phyloP scores from a whole-genome alignment of 2,888 invertebrate genomes.

The Nasonia oneida region DNA sequence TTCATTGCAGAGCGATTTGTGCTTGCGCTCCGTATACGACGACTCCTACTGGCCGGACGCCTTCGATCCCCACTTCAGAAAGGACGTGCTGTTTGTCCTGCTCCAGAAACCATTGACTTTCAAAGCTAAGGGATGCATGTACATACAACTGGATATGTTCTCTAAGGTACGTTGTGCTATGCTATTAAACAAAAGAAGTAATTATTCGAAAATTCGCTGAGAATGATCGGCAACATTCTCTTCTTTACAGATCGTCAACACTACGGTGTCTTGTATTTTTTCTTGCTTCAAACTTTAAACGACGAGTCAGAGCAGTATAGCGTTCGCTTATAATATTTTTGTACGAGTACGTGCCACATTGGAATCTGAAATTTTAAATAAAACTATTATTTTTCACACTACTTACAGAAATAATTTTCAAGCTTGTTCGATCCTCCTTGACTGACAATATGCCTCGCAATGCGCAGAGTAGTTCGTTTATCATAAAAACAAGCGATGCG shows the following conservation, averaged over 20 bases:
- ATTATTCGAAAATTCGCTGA: not conserved
- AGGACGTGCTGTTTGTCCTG: slow-evolving; percentile 63
- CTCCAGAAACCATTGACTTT: slow-evolving; percentile 66
- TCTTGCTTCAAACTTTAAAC: not conserved
- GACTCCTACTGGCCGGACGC: slow-evolving; percentile 64
- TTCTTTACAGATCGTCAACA: slow-evolving; percentile 8
- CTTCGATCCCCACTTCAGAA: slow-evolving; percentile 56
- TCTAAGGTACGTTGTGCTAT: slow-evolving; percentile 6
- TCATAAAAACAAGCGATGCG: too few relatives aligned
- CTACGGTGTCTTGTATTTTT: slow-evolving; percentile 12
- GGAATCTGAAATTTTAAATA: too few relatives aligned
- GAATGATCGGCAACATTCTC: not conserved
- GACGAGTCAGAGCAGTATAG: not conserved
- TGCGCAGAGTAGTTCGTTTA: too few relatives aligned
- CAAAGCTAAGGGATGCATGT: slow-evolving; percentile 56
- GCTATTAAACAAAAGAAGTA: not conserved
- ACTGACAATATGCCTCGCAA: too few relatives aligned
- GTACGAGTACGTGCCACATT: too few relatives aligned
- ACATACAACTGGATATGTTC: slow-evolving; percentile 37
- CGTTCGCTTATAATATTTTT: not conserved
- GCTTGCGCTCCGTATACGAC: slow-evolving; percentile 66
- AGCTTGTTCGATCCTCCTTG: too few relatives aligned
- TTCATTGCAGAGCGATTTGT: slow-evolving; percentile 64
- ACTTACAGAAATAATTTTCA: too few relatives aligned
- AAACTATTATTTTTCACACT: too few relatives aligned